Conservation (phyloP, 2,888 invertebrate species). For the Tetranychus piercei region DNA sequence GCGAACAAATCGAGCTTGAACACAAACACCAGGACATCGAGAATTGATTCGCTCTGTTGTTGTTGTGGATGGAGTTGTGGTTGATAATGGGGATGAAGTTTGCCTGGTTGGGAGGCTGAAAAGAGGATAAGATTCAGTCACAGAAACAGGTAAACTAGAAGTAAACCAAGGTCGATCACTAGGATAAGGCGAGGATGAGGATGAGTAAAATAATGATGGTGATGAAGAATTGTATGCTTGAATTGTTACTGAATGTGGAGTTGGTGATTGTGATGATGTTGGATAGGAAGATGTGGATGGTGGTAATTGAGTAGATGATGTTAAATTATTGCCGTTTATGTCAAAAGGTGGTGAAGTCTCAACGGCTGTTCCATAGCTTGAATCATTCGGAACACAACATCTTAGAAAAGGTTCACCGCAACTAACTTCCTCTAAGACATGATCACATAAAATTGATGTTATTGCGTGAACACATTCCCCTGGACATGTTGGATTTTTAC, state of each 20-base stretch:
- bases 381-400: slow-evolving; percentile 27
- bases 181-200: neutral
- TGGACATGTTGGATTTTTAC: slow-evolving; percentile 57
- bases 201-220: slow-evolving; percentile 18
- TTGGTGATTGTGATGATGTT: neutral
- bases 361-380: slow-evolving; percentile 25
- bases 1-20: slow-evolving; percentile 21
- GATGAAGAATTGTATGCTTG: slow-evolving; percentile 15
- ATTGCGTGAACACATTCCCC: slow-evolving; percentile 70
- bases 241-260: neutral
- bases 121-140: neutral
- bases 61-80: slow-evolving; percentile 12
- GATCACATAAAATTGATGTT: slow-evolving; percentile 65
- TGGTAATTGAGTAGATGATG: neutral
- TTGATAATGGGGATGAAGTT: slow-evolving; percentile 5
- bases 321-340: neutral
- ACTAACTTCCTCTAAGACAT: slow-evolving; percentile 39
- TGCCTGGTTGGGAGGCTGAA: slow-evolving; percentile 32
- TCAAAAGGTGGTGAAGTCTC: slow-evolving; percentile 27
- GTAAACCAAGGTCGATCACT: neutral
- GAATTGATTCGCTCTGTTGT: slow-evolving; percentile 6
- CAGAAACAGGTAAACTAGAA: neutral
- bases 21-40: slow-evolving; percentile 25
- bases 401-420: slow-evolving; percentile 28
- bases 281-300: neutral